phyloP scores from a whole-genome alignment of 2,888 invertebrate species.

The Macrophya annulata region DNA sequence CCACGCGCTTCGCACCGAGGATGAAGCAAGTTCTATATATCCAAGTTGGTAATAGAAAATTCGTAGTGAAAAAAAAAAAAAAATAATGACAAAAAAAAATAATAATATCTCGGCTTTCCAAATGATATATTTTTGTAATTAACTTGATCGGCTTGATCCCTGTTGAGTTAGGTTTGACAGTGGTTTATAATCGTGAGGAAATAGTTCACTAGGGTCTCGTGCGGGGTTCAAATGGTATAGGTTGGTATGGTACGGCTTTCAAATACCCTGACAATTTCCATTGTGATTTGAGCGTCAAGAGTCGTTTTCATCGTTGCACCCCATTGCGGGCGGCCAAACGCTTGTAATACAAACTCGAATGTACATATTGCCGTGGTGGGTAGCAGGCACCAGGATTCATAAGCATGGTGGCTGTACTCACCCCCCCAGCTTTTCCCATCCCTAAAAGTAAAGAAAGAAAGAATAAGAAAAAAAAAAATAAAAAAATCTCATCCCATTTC shows the following conservation, averaged over 20 bases:
- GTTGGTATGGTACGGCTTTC: conserved; percentile 42
- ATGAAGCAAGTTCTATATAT: too few relatives aligned
- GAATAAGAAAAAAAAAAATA: neutral
- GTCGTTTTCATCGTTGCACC: conserved; percentile 67
- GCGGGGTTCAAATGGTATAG: neutral
- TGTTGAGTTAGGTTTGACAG: conserved; percentile 50
- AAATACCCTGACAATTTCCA: conserved; percentile 60
- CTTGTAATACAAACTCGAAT: conserved; percentile 75
- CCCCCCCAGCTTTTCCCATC: neutral
- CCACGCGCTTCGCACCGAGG: neutral
- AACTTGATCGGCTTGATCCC: conserved; percentile 43
- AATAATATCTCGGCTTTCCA: neutral
- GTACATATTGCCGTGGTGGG: conserved; percentile 39
- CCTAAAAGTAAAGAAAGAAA: neutral
- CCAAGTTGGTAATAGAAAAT: neutral
- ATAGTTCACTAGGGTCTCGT: conserved; percentile 43
- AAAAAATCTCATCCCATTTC: conserved; percentile 39
- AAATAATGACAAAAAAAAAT: neutral
- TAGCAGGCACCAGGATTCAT: neutral
- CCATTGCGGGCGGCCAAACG: conserved; percentile 73
- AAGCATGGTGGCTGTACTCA: neutral
- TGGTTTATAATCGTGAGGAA: conserved; percentile 44
- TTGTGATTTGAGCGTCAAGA: conserved; percentile 71
- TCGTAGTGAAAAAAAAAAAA: neutral
- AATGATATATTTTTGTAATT: conserved; percentile 4